These are phyloP conservation scores for Todiramphus saurophagus DNA, from an alignment of 2,113 vertebrate species.

Conservation along the genomic window DNA sequence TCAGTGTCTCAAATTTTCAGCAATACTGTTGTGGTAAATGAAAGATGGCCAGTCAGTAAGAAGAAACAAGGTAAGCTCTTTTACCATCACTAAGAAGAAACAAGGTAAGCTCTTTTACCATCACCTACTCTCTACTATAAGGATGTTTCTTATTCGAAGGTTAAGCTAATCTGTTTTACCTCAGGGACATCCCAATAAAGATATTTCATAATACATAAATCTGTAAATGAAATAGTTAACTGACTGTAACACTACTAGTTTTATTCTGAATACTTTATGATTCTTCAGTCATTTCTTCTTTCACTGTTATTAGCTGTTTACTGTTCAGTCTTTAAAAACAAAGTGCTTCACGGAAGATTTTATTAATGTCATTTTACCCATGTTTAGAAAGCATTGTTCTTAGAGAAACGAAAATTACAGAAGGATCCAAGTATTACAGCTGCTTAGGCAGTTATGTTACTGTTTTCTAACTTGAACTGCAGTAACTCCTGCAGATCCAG, in stretches of 20 bases:
- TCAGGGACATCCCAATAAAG: neutral
- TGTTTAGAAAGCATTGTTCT: neutral
- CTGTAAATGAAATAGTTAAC: neutral
- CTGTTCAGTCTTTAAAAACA: neutral
- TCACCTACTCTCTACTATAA: neutral
- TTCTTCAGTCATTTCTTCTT: neutral
- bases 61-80: neutral
- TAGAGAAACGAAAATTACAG: neutral
- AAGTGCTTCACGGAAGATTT: neutral
- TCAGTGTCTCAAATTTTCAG: neutral
- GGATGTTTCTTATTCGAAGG: neutral
- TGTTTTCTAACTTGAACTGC: neutral
- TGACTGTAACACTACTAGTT: neutral
- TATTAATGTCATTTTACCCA: neutral
- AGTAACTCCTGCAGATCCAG: neutral
- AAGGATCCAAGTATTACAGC: neutral
- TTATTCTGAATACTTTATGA: neutral
- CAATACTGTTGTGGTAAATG: neutral
- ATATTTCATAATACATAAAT: neutral
- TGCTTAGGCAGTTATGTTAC: neutral
- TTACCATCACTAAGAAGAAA: neutral
- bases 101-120: neutral
- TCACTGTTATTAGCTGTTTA: neutral
- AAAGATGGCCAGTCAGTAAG: neutral
- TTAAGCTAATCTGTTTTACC: neutral